Evolutionary conservation across 1,140 invertebrate genomes (phyloP).

Genomic region (Saccostrea echinata): DNA sequence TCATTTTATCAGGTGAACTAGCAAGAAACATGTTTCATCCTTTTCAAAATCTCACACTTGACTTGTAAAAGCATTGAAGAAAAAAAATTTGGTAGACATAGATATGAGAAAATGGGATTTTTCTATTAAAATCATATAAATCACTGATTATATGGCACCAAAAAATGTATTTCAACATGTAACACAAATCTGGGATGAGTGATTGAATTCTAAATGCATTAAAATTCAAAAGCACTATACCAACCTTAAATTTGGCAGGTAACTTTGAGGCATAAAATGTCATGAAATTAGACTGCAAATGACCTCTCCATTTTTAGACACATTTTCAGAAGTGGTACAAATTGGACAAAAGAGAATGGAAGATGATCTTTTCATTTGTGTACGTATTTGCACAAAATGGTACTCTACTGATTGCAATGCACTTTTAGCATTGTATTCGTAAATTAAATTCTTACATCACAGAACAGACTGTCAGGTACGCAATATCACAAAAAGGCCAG

Average conservation of each 20-base stretch:
- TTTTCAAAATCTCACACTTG: constrained; percentile 23
- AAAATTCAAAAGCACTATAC: too few species aligned
- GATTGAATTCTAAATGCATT: too few species aligned
- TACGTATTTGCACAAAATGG: not conserved
- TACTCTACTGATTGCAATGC: not conserved
- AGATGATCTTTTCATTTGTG: not conserved
- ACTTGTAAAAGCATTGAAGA: not conserved
- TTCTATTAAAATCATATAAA: constrained; percentile 6
- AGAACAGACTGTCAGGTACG: not conserved
- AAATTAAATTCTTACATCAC: constrained; percentile 34
- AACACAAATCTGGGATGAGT: too few species aligned
- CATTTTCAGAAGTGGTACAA: not conserved
- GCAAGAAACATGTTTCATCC: not conserved
- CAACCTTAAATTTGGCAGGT: too few species aligned
- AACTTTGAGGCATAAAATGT: not conserved
- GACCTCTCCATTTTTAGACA: too few species aligned
- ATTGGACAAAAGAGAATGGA: not conserved
- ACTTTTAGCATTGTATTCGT: constrained; percentile 7
- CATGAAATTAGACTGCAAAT: not conserved
- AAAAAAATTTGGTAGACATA: not conserved
- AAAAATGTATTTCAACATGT: not conserved
- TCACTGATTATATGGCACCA: not conserved
- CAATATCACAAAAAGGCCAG: not conserved
- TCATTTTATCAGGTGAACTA: not conserved
- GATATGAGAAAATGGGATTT: not conserved